phyloP scores from a whole-genome alignment of 2,797 vertebrate genomes.

The Merluccius polli region DNA sequence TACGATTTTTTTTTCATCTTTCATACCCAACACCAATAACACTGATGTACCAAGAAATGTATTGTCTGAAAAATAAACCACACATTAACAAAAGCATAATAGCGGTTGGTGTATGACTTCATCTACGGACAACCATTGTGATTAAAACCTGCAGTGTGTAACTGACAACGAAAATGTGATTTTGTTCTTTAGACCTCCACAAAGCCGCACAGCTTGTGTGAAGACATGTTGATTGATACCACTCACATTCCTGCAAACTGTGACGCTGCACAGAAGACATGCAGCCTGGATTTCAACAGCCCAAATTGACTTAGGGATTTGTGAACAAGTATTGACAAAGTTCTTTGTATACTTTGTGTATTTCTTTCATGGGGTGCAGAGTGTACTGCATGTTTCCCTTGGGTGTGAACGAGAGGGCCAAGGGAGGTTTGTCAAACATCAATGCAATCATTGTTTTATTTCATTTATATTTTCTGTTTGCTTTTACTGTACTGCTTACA shows the following conservation, averaged over 20 bases:
- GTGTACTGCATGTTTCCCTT: not conserved
- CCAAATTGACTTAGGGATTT: not conserved
- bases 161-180: not conserved
- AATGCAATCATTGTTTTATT: not conserved
- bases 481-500: too few species aligned
- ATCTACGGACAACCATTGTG: not conserved
- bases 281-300: not conserved
- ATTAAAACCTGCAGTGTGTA: not conserved
- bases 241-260: not conserved
- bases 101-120: constrained; percentile 1
- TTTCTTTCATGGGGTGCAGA: not conserved
- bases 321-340: not conserved
- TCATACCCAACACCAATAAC: constrained; percentile 49
- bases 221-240: not conserved
- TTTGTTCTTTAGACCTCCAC: not conserved
- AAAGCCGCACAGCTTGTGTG: not conserved
- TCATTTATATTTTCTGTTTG: too few species aligned
- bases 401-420: not conserved
- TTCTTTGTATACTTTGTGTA: not conserved
- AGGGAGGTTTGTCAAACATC: not conserved
- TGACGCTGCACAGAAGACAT: not conserved
- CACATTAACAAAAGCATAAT: constrained; percentile 46
- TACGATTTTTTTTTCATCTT: constrained; percentile 54
- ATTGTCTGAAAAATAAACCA: constrained; percentile 65
- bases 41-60: constrained; percentile 62